Conservation (phyloP, 2,113 vertebrate genomes). For the Nothobranchius furzeri region DNA sequence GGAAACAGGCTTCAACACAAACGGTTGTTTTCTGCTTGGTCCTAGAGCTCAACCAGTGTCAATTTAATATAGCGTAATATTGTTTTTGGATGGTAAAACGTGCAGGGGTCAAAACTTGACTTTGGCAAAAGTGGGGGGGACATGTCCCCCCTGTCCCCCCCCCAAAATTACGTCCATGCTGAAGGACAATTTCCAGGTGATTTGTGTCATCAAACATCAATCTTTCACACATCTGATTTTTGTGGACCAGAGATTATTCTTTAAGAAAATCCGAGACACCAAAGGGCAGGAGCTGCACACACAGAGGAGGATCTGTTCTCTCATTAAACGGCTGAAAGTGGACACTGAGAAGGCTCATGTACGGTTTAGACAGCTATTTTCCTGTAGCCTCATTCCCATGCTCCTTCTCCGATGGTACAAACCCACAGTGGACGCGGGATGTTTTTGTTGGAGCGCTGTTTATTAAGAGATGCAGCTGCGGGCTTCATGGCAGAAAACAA, state of each 20-base stretch:
- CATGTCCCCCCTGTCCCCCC: too few relatives aligned
- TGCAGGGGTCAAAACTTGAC: too few relatives aligned
- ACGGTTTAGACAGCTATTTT: too few relatives aligned
- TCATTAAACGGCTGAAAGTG: not conserved
- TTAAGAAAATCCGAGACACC: slow-evolving; percentile 8
- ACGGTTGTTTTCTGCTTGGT: too few relatives aligned
- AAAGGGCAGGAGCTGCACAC: not conserved
- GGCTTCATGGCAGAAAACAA: slow-evolving; percentile 47
- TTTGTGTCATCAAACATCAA: too few relatives aligned
- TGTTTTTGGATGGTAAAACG: too few relatives aligned
- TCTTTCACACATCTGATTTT: not conserved
- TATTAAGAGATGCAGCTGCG: slow-evolving; percentile 64
- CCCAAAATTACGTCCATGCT: too few relatives aligned
- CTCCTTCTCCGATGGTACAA: slow-evolving; percentile 48
- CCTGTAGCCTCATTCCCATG: not conserved
- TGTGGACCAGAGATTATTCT: not conserved
- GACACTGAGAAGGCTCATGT: not conserved
- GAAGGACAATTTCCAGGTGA: too few relatives aligned
- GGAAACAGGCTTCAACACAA: too few relatives aligned
- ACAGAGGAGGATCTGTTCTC: slow-evolving; percentile 1
- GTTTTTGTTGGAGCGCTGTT: slow-evolving; percentile 14
- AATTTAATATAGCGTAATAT: too few relatives aligned
- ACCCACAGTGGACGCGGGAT: slow-evolving; percentile 35
- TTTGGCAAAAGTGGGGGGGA: too few relatives aligned
- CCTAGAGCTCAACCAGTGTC: too few relatives aligned